Evolutionary conservation across 2,888 invertebrate genomes (phyloP).

Genomic region (Lagria hirta): DNA sequence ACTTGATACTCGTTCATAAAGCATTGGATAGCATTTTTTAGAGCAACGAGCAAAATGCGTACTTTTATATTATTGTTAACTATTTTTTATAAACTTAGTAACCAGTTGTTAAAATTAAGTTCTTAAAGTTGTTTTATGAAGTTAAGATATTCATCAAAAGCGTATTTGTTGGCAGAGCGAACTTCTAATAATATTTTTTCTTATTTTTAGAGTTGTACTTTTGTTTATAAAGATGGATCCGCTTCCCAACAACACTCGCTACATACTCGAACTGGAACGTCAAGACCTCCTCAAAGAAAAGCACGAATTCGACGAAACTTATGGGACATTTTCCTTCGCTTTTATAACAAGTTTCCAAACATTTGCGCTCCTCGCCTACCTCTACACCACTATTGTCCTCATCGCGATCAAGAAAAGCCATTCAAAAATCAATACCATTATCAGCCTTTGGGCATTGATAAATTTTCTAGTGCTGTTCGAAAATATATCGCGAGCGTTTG

Average conservation of each 20-base stretch:
- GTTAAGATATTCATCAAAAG: too few relatives aligned
- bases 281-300: conserved; percentile 12
- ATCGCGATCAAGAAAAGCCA: conserved; percentile 10
- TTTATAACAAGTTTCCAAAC: conserved; percentile 19
- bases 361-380: conserved; percentile 15
- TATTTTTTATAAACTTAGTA: too few relatives aligned
- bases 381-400: conserved; percentile 11
- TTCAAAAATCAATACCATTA: conserved; percentile 20
- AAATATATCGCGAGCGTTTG: conserved; percentile 9
- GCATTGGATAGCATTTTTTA: too few relatives aligned
- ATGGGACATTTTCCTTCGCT: conserved; percentile 17
- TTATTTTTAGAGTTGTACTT: background rate
- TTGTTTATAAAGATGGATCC: conserved; percentile 17
- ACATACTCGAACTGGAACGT: conserved; percentile 21
- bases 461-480: conserved; percentile 16
- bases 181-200: too few relatives aligned
- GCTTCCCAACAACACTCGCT: conserved; percentile 17
- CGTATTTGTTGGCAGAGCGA: too few relatives aligned
- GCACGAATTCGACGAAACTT: conserved; percentile 20
- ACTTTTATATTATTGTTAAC: too few relatives aligned
- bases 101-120: too few relatives aligned
- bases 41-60: too few relatives aligned
- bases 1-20: too few relatives aligned
- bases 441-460: conserved; percentile 18
- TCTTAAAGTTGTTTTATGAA: too few relatives aligned